These are phyloP conservation scores for Coilia nasus DNA, from an alignment of 2,797 vertebrate genomes.

Conservation along the genomic window DNA sequence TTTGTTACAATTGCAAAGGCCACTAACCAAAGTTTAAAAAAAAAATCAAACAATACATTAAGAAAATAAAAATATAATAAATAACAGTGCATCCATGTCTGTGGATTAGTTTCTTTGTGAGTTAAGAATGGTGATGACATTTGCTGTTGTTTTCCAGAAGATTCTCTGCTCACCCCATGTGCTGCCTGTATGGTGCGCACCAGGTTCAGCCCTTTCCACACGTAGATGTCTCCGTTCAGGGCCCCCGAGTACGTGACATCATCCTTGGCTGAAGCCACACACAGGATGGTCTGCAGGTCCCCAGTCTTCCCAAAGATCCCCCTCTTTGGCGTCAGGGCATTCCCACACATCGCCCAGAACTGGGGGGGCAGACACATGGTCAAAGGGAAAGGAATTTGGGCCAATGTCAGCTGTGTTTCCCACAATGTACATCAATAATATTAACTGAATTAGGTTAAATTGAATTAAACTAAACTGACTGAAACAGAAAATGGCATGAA, in stretches of 20 bases:
- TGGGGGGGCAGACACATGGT: slow-evolving; percentile 52
- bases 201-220: slow-evolving; percentile 90
- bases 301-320: slow-evolving; percentile 94
- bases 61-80: too few relatives aligned
- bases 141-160: too few relatives aligned
- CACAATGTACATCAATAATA: not conserved
- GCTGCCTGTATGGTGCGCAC: slow-evolving; percentile 89
- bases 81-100: too few relatives aligned
- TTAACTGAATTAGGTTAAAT: not conserved
- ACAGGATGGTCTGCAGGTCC: slow-evolving; percentile 96
- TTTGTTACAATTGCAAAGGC: too few relatives aligned
- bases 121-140: too few relatives aligned
- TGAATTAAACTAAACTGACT: not conserved
- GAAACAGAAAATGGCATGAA: not conserved
- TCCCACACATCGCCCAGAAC: slow-evolving; percentile 96
- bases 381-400: not conserved
- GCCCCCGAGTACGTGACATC: slow-evolving; percentile 94
- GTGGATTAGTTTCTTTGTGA: too few relatives aligned
- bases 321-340: slow-evolving; percentile 89
- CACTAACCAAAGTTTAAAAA: too few relatives aligned
- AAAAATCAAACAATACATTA: too few relatives aligned
- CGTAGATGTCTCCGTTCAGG: slow-evolving; percentile 93
- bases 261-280: slow-evolving; percentile 88
- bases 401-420: not conserved
- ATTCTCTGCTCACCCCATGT: slow-evolving; percentile 81